These are phyloP conservation scores for Macropis europaea DNA, from an alignment of 2,888 invertebrate genomes.

Conservation along the genomic window DNA sequence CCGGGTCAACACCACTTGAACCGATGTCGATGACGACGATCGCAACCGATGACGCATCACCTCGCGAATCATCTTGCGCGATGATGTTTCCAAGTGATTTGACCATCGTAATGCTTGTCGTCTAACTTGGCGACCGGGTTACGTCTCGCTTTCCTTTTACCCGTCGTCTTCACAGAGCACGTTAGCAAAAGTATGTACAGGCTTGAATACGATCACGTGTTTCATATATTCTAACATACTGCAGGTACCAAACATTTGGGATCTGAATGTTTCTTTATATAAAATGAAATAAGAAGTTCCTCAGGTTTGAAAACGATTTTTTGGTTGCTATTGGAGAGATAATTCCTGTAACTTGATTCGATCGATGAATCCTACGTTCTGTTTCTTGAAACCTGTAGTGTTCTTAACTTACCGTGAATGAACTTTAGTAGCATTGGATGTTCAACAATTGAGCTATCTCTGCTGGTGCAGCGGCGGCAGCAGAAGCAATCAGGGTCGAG, in stretches of 20 bases:
- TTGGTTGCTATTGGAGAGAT: neutral
- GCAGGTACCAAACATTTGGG: too few species aligned
- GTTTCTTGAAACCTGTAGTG: slow-evolving; percentile 31
- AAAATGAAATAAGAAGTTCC: too few species aligned
- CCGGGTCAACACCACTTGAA: slow-evolving; percentile 78
- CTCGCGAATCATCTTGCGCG: slow-evolving; percentile 74
- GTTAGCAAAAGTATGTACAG: too few species aligned
- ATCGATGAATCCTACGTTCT: neutral
- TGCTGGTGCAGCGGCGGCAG: slow-evolving; percentile 50
- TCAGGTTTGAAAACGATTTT: too few species aligned
- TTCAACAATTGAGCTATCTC: slow-evolving; percentile 76
- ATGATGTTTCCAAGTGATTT: slow-evolving; percentile 64
- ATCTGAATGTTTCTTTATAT: too few species aligned
- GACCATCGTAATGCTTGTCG: slow-evolving; percentile 28
- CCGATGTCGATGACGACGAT: slow-evolving; percentile 75
- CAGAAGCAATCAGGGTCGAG: slow-evolving; percentile 72
- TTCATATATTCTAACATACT: too few species aligned
- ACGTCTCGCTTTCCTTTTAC: neutral
- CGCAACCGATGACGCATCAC: slow-evolving; percentile 72
- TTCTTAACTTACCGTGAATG: slow-evolving; percentile 51
- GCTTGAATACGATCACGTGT: too few species aligned
- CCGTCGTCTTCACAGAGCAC: too few species aligned
- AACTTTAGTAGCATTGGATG: slow-evolving; percentile 64
- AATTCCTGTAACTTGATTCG: too few species aligned
- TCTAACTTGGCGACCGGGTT: neutral